Conservation (phyloP, 1,140 invertebrate species). For the Neodiprion fabricii region DNA sequence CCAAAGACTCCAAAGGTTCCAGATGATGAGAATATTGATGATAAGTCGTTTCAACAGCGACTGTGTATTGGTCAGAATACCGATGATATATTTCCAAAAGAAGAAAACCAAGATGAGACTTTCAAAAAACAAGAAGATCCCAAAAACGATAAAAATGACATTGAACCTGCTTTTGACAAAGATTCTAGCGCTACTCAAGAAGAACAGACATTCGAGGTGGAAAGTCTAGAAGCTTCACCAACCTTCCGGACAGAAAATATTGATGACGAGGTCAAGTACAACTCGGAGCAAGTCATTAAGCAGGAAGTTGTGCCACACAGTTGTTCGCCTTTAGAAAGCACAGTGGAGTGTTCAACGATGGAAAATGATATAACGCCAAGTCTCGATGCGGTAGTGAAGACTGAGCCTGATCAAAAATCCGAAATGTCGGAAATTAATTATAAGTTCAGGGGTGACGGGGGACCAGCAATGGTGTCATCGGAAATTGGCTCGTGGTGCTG, state of each 20-base stretch:
- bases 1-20: conserved; percentile 17
- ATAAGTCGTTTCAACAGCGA: conserved; percentile 48
- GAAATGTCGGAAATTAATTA: conserved; percentile 40
- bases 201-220: conserved; percentile 16
- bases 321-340: conserved; percentile 33
- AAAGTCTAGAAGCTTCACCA: not conserved
- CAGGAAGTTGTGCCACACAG: conserved; percentile 40
- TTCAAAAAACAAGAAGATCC: conserved; percentile 11
- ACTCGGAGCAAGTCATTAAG: conserved; percentile 46
- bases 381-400: conserved; percentile 35
- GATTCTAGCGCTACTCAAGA: conserved; percentile 8
- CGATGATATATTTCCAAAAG: conserved; percentile 18
- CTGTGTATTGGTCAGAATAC: conserved; percentile 20
- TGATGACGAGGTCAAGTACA: conserved; percentile 28
- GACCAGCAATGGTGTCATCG: conserved; percentile 66
- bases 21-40: conserved; percentile 39
- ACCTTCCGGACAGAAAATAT: not conserved
- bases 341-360: not conserved
- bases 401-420: conserved; percentile 40
- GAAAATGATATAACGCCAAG: not conserved
- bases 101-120: conserved; percentile 13
- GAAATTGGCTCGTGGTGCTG: conserved; percentile 73
- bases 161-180: not conserved
- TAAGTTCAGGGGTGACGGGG: conserved; percentile 70
- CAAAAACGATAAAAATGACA: conserved; percentile 7